These are phyloP conservation scores for Drosophila robusta DNA, from an alignment of 2,888 invertebrate genomes.

Conservation along the genomic window DNA sequence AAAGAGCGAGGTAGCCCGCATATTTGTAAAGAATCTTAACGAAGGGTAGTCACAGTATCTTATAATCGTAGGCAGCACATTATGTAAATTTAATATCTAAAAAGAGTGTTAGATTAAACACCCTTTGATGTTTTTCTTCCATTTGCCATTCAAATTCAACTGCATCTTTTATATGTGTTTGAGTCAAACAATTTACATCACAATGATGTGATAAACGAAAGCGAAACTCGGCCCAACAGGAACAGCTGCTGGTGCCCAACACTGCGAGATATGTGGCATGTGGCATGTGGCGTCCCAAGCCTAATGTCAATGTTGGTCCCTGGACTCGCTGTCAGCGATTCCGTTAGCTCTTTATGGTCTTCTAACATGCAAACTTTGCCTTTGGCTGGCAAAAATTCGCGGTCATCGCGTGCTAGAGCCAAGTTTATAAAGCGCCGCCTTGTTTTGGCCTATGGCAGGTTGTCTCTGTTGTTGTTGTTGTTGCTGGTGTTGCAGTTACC, in stretches of 20 bases:
- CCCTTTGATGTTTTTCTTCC: neutral
- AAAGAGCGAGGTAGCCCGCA: too few relatives aligned
- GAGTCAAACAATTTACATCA: slow-evolving; percentile 1
- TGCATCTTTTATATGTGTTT: neutral
- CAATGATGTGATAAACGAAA: slow-evolving; percentile 7
- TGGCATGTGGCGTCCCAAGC: neutral
- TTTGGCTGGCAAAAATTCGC: slow-evolving; percentile 59
- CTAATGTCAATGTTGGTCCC: slow-evolving; percentile 24
- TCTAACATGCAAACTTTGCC: slow-evolving; percentile 69
- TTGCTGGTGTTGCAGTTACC: slow-evolving; percentile 54
- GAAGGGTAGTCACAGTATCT: neutral
- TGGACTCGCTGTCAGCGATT: slow-evolving; percentile 10
- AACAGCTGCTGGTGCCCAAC: slow-evolving; percentile 10
- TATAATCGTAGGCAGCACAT: neutral
- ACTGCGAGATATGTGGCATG: slow-evolving; percentile 8
- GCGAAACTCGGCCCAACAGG: slow-evolving; percentile 10
- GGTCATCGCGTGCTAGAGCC: slow-evolving; percentile 69
- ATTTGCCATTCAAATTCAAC: slow-evolving; percentile 3
- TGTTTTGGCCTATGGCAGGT: slow-evolving; percentile 19
- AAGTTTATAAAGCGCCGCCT: slow-evolving; percentile 52
- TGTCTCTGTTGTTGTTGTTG: slow-evolving; percentile 15
- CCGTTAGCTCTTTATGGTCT: slow-evolving; percentile 57
- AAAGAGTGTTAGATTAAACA: neutral
- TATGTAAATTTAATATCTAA: neutral
- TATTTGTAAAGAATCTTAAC: neutral